Percentiles rank a stretch among this genome's conserved stretches.
Evolutionary conservation across 1,140 invertebrate genomes (phyloP).

Genomic region (Scaptomyza graminum): DNA sequence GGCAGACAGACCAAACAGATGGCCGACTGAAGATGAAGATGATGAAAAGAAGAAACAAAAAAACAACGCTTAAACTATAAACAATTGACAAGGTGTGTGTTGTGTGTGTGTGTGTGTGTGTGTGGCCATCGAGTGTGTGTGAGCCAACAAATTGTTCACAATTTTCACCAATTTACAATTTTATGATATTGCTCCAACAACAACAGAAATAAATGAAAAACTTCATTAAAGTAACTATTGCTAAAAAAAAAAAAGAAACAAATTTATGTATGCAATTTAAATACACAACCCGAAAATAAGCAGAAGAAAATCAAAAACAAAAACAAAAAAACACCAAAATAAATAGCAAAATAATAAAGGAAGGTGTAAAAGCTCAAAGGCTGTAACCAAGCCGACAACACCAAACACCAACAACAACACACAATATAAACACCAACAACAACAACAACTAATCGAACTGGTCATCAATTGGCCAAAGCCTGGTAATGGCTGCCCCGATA

Average conservation of each 20-base stretch:
- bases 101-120: slow-evolving; percentile 12
- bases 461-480: slow-evolving; percentile 82
- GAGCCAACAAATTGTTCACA: slow-evolving; percentile 72
- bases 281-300: slow-evolving; percentile 62
- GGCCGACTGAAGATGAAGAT: slow-evolving; percentile 1
- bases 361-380: slow-evolving; percentile 78
- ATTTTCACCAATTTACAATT: slow-evolving; percentile 81
- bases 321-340: slow-evolving; percentile 37
- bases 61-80: slow-evolving; percentile 45
- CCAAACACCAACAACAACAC: slow-evolving; percentile 34
- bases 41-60: not conserved
- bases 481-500: slow-evolving; percentile 68
- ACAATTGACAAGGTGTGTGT: slow-evolving; percentile 37
- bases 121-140: slow-evolving; percentile 17
- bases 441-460: slow-evolving; percentile 82
- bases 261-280: slow-evolving; percentile 78
- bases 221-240: slow-evolving; percentile 78
- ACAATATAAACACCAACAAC: slow-evolving; percentile 41
- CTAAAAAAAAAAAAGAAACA: slow-evolving; percentile 67
- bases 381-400: slow-evolving; percentile 55
- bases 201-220: slow-evolving; percentile 44
- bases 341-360: slow-evolving; percentile 77
- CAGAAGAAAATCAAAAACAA: not conserved
- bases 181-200: slow-evolving; percentile 60
- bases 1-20: slow-evolving; percentile 5